Evolutionary conservation across 2,113 vertebrate species (phyloP).

Genomic region (Aythya baeri): DNA sequence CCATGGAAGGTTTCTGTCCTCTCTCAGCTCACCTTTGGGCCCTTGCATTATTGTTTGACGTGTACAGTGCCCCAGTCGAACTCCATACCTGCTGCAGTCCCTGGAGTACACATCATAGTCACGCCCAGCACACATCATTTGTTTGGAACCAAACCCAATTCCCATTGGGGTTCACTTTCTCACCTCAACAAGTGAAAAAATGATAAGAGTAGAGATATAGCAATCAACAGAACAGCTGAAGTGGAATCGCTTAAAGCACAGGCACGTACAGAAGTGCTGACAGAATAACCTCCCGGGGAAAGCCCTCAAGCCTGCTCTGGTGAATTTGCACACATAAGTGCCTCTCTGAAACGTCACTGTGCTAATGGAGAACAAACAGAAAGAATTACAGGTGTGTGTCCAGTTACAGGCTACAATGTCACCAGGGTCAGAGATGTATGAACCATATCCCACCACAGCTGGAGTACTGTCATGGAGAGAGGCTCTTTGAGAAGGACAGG

Average conservation of each 20-base stretch:
- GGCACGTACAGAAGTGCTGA: background rate
- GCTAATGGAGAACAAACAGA: background rate
- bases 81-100: background rate
- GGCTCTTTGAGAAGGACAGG: background rate
- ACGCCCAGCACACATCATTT: background rate
- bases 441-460: background rate
- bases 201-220: background rate
- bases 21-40: background rate
- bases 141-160: background rate
- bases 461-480: background rate
- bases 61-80: background rate
- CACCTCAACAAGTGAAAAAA: background rate
- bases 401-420: background rate
- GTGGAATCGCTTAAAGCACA: background rate
- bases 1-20: background rate
- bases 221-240: background rate
- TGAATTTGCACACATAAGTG: background rate
- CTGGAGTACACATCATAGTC: background rate
- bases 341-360: background rate
- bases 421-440: background rate
- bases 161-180: background rate
- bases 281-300: background rate
- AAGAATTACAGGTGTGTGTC: background rate
- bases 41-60: background rate
- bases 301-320: background rate